phyloP scores from a whole-genome alignment of 2,888 invertebrate genomes.

The Escarpia spicata region DNA sequence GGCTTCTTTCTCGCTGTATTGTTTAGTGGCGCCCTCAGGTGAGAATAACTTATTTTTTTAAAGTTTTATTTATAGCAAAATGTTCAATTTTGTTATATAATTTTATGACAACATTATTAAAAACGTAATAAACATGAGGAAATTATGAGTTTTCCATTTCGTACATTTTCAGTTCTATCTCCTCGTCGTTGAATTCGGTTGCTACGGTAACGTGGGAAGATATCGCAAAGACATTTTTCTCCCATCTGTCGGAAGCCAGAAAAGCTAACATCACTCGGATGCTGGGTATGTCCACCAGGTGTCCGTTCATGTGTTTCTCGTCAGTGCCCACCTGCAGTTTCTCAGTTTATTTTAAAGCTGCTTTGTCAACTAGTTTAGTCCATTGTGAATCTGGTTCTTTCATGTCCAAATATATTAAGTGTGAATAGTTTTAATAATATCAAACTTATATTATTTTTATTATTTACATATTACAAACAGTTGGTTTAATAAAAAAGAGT shows the following conservation, averaged over 20 bases:
- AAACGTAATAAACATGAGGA: not conserved
- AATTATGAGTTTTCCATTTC: not conserved
- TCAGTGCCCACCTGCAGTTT: not conserved
- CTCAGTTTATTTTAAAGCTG: not conserved
- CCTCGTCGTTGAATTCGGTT: slow-evolving; percentile 40
- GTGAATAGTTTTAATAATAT: no score
- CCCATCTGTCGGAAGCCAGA: slow-evolving; percentile 29
- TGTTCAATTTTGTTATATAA: not conserved
- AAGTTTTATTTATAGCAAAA: not conserved
- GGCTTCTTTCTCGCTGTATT: slow-evolving; percentile 46
- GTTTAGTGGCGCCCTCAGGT: slow-evolving; percentile 48
- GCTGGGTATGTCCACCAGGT: slow-evolving; percentile 34
- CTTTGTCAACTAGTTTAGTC: no score
- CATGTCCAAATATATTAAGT: no score
- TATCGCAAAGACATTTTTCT: slow-evolving; percentile 36
- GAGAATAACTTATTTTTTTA: not conserved
- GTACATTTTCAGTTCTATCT: slow-evolving; percentile 37
- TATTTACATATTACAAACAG: no score
- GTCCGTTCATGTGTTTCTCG: not conserved
- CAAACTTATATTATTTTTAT: no score
- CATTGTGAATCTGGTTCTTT: no score
- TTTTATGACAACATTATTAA: slow-evolving; percentile 17
- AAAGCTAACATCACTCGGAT: slow-evolving; percentile 39
- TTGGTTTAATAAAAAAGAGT: no score
- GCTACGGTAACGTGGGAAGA: slow-evolving; percentile 47